These are phyloP conservation scores for Listronotus bonariensis DNA, from an alignment of 1,140 invertebrate species.

Conservation along the genomic window DNA sequence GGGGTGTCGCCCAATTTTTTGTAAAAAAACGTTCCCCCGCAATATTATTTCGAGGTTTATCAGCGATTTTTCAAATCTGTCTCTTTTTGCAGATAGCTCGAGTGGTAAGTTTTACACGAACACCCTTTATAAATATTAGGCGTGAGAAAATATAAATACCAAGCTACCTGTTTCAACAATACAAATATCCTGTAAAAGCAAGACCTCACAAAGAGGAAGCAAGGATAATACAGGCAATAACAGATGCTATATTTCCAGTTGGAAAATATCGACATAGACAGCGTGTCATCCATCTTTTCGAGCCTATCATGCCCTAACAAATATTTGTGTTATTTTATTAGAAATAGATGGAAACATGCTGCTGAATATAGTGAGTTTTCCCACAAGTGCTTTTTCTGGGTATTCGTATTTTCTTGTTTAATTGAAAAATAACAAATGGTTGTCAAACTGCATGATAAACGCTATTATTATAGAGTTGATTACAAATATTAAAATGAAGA, in stretches of 20 bases:
- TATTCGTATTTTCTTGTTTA: constrained; percentile 2
- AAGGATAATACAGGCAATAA: constrained; percentile 25
- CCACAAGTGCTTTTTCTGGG: neutral
- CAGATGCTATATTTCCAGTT: constrained; percentile 48
- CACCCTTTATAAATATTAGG: neutral
- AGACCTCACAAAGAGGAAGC: constrained; percentile 10
- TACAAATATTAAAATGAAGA: too few relatives aligned
- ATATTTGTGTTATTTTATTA: constrained; percentile 30
- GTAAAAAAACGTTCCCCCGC: neutral
- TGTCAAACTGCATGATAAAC: too few relatives aligned
- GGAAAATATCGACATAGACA: constrained; percentile 49
- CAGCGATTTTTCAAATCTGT: too few relatives aligned
- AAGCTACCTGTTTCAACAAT: constrained; percentile 1
- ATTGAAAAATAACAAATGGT: too few relatives aligned
- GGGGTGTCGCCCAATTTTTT: too few relatives aligned
- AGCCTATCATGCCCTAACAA: constrained; percentile 22
- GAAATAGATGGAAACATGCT: constrained; percentile 20
- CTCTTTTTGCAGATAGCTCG: too few relatives aligned
- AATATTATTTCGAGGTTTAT: too few relatives aligned
- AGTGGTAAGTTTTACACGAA: too few relatives aligned
- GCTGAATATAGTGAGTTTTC: constrained; percentile 11
- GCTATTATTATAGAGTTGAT: too few relatives aligned
- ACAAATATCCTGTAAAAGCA: constrained; percentile 23
- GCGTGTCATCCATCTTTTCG: constrained; percentile 36
- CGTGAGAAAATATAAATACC: neutral